Percentiles rank a stretch among this genome's conserved stretches.
phyloP scores from a whole-genome alignment of 2,797 vertebrate species.

The Sebastes jordani region DNA sequence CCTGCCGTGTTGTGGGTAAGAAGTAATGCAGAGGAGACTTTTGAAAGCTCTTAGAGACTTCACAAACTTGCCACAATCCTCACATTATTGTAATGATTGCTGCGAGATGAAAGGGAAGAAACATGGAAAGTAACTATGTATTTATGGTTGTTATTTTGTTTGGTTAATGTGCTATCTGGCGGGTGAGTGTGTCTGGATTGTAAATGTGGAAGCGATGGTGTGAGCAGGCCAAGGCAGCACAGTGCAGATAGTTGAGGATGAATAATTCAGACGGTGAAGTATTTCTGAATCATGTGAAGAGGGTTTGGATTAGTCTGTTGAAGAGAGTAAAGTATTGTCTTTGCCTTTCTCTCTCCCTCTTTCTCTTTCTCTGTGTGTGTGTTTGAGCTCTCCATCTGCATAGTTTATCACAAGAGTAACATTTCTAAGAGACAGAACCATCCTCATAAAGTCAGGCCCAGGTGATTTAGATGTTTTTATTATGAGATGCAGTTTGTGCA shows the following conservation, averaged over 20 bases:
- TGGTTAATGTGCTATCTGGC: conserved; percentile 48
- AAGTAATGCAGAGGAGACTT: conserved; percentile 14
- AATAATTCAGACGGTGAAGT: conserved; percentile 71
- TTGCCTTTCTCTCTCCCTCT: conserved; percentile 19
- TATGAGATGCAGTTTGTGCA: conserved; percentile 51
- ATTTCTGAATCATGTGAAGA: conserved; percentile 67
- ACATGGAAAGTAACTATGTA: not conserved
- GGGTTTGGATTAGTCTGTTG: conserved; percentile 59
- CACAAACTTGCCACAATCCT: conserved; percentile 5
- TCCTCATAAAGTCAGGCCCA: conserved; percentile 50
- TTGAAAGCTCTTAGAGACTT: conserved; percentile 4
- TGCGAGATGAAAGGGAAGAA: conserved; percentile 7
- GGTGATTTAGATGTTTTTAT: conserved; percentile 59
- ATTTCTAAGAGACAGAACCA: conserved; percentile 23
- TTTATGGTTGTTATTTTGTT: conserved; percentile 46
- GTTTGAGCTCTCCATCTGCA: conserved; percentile 32
- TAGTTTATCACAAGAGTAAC: conserved; percentile 43
- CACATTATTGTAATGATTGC: conserved; percentile 15
- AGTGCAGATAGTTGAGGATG: conserved; percentile 50
- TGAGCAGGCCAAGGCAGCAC: conserved; percentile 39
- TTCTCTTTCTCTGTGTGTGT: not conserved
- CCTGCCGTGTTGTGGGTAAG: conserved; percentile 65
- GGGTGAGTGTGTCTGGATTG: conserved; percentile 34
- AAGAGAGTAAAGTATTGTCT: conserved; percentile 57
- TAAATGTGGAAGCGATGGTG: conserved; percentile 51